Evolutionary conservation across 2,888 invertebrate species (phyloP).

Genomic region (Hipparchia semele): DNA sequence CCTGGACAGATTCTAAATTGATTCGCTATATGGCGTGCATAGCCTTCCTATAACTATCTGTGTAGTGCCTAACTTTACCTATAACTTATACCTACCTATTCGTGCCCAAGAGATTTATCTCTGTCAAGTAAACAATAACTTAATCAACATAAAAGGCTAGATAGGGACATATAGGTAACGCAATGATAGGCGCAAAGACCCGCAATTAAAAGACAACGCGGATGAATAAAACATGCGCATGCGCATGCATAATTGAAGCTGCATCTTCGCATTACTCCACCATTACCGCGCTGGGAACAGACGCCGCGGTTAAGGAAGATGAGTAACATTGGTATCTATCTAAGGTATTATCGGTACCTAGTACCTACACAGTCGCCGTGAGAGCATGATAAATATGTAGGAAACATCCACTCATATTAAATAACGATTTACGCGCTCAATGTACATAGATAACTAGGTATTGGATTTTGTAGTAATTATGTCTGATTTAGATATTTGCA

Average conservation of each 20-base stretch:
- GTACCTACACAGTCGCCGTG: not conserved
- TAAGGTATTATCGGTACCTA: not conserved
- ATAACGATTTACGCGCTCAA: not conserved
- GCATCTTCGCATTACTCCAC: constrained; percentile 44
- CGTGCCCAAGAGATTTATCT: constrained; percentile 7
- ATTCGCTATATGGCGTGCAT: too few species aligned
- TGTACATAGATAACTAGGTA: not conserved
- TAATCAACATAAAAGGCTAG: constrained; percentile 11
- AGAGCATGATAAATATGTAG: constrained; percentile 10
- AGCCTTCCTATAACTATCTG: too few species aligned
- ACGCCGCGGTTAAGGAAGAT: constrained; percentile 8
- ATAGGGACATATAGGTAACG: not conserved
- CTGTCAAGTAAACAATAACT: constrained; percentile 11
- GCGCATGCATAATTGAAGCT: constrained; percentile 50
- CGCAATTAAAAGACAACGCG: constrained; percentile 51
- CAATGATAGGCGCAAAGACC: not conserved
- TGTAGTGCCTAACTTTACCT: not conserved
- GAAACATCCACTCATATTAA: not conserved
- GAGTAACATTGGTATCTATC: not conserved
- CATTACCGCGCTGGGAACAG: constrained; percentile 26
- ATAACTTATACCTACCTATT: not conserved
- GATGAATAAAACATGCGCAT: constrained; percentile 47
- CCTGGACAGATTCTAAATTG: too few species aligned
- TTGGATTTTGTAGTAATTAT: too few species aligned
- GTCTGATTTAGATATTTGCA: too few species aligned